phyloP scores from a whole-genome alignment of 1,140 invertebrate species.

The Micrasema minimum region DNA sequence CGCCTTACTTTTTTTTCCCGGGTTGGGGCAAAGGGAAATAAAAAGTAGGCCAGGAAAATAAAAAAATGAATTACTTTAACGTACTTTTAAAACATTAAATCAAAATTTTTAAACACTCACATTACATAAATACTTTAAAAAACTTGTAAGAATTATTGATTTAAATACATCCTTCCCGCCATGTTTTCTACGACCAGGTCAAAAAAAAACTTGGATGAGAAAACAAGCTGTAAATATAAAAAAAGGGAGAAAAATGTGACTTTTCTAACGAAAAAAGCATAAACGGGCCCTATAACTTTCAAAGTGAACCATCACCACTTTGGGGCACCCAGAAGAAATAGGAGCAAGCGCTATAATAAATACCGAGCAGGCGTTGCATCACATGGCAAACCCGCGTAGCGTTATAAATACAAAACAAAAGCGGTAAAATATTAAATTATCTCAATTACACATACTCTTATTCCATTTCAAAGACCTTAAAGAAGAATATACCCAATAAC shows the following conservation, averaged over 20 bases:
- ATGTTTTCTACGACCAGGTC: slow-evolving; percentile 49
- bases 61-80: neutral
- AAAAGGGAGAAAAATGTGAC: neutral
- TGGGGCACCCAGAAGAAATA: neutral
- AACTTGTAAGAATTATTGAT: slow-evolving; percentile 43
- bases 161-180: slow-evolving; percentile 46
- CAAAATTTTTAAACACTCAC: neutral
- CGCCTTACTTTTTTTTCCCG: slow-evolving; percentile 31
- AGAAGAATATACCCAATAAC: slow-evolving; percentile 20
- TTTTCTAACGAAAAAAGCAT: neutral
- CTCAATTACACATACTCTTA: neutral
- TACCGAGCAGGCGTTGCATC: slow-evolving; percentile 33
- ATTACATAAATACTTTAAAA: too few relatives aligned
- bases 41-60: neutral
- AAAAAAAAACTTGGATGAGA: slow-evolving; percentile 36
- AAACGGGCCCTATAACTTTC: neutral
- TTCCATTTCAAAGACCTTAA: neutral
- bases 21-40: slow-evolving; percentile 12
- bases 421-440: neutral
- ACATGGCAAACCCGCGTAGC: slow-evolving; percentile 41
- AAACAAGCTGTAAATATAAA: slow-evolving; percentile 38
- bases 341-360: slow-evolving; percentile 43
- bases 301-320: neutral
- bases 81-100: neutral
- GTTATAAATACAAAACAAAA: slow-evolving; percentile 35